phyloP scores from a whole-genome alignment of 1,140 invertebrate genomes.

The Zeugodacus cucurbitae region DNA sequence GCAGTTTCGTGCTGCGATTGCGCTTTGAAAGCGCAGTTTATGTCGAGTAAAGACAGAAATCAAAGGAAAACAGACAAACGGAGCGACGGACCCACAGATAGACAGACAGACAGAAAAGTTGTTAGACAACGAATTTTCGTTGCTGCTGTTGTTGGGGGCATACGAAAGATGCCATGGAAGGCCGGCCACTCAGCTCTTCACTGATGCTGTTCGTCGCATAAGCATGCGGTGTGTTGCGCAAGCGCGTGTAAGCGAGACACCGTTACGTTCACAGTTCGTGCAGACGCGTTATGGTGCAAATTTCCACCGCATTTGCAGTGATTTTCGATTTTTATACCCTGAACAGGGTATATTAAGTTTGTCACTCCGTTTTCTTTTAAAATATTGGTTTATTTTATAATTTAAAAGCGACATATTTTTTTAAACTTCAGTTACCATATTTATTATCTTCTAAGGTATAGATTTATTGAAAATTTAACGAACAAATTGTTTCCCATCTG shows the following conservation, averaged over 20 bases:
- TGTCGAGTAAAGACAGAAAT: not conserved
- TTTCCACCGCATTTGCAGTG: not conserved
- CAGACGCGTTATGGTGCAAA: not conserved
- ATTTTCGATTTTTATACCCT: too few species aligned
- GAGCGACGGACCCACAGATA: not conserved
- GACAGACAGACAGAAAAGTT: not conserved
- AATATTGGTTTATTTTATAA: too few species aligned
- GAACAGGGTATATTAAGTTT: too few species aligned
- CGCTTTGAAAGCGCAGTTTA: conserved; percentile 7
- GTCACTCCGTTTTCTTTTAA: too few species aligned
- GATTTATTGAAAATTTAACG: too few species aligned
- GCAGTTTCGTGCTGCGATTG: not conserved
- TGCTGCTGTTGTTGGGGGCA: not conserved
- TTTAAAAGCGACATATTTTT: too few species aligned
- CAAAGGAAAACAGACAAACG: not conserved
- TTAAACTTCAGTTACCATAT: too few species aligned
- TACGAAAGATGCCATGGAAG: not conserved
- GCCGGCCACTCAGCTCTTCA: not conserved
- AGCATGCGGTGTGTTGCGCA: not conserved
- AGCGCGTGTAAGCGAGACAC: not conserved
- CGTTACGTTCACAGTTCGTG: not conserved
- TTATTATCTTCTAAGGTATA: too few species aligned
- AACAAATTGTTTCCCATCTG: too few species aligned
- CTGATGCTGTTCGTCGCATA: not conserved
- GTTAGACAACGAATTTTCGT: not conserved